Percentiles rank a stretch among this genome's conserved stretches.
Conservation (phyloP, 2,888 invertebrate species). For the Globia sparganii region DNA sequence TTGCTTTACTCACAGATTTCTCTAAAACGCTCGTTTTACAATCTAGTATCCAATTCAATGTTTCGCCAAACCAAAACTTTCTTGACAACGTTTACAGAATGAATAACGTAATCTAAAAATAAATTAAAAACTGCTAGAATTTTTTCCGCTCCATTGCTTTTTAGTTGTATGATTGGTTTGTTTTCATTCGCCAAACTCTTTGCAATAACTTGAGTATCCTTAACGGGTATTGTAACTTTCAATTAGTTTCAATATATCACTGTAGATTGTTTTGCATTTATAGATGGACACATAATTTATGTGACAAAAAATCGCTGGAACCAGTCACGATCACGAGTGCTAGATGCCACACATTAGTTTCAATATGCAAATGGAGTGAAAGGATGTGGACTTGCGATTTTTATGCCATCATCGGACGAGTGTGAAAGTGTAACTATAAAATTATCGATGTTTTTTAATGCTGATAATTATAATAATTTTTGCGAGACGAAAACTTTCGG, state of each 20-base stretch:
- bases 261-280: slow-evolving; percentile 28
- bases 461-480: slow-evolving; percentile 31
- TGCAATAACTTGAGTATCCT: background rate
- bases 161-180: slow-evolving; percentile 22
- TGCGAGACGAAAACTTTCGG: slow-evolving; percentile 28
- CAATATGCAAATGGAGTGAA: slow-evolving; percentile 78
- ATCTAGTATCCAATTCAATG: slow-evolving; percentile 1
- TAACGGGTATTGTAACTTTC: slow-evolving; percentile 13
- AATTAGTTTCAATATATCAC: slow-evolving; percentile 32
- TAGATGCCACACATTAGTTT: slow-evolving; percentile 63
- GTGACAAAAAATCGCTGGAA: slow-evolving; percentile 58
- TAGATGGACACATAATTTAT: slow-evolving; percentile 34
- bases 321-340: slow-evolving; percentile 53
- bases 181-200: slow-evolving; percentile 31
- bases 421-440: slow-evolving; percentile 68
- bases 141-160: slow-evolving; percentile 40
- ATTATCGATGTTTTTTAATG: slow-evolving; percentile 40
- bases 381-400: slow-evolving; percentile 70
- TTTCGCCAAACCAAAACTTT: slow-evolving; percentile 25
- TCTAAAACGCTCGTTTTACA: slow-evolving; percentile 1
- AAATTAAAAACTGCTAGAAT: slow-evolving; percentile 18
- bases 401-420: slow-evolving; percentile 51
- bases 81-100: slow-evolving; percentile 22
- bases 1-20: slow-evolving; percentile 23
- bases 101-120: slow-evolving; percentile 24